Evolutionary conservation across 2,888 invertebrate species (phyloP).

Genomic region (Scaptomyza caliginosa): DNA sequence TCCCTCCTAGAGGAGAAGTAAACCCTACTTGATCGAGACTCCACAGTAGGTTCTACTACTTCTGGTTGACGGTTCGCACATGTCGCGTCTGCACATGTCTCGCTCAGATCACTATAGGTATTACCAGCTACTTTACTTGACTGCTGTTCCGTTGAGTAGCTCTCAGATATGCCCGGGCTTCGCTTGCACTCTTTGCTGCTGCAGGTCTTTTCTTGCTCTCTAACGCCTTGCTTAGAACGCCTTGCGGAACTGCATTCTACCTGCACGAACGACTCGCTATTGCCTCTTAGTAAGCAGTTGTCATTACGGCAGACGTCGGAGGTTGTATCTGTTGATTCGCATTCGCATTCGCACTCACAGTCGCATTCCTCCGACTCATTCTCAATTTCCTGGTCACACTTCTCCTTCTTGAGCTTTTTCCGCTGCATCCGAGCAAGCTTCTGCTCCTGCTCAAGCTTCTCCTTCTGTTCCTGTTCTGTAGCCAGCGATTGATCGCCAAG

Average conservation of each 20-base stretch:
- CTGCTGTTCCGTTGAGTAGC: not conserved
- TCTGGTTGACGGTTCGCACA: not conserved
- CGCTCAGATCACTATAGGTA: no score
- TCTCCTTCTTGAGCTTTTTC: not conserved
- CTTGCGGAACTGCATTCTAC: not conserved
- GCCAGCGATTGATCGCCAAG: conserved; percentile 46
- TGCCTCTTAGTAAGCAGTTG: not conserved
- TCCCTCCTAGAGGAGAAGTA: not conserved
- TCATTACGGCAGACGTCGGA: not conserved
- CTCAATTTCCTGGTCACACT: not conserved
- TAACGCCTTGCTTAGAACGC: not conserved
- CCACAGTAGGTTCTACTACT: no score
- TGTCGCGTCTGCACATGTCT: not conserved
- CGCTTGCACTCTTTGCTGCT: not conserved
- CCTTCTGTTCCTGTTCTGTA: not conserved
- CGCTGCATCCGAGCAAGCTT: not conserved
- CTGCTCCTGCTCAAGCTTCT: not conserved
- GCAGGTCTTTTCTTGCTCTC: not conserved
- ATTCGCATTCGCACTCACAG: not conserved
- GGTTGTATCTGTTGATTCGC: not conserved
- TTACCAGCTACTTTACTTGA: no score
- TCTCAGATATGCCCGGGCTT: not conserved
- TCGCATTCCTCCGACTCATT: not conserved
- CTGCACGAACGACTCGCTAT: not conserved
- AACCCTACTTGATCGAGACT: not conserved